phyloP scores from a whole-genome alignment of 2,888 invertebrate genomes.

The Ischnus inquisitorius region DNA sequence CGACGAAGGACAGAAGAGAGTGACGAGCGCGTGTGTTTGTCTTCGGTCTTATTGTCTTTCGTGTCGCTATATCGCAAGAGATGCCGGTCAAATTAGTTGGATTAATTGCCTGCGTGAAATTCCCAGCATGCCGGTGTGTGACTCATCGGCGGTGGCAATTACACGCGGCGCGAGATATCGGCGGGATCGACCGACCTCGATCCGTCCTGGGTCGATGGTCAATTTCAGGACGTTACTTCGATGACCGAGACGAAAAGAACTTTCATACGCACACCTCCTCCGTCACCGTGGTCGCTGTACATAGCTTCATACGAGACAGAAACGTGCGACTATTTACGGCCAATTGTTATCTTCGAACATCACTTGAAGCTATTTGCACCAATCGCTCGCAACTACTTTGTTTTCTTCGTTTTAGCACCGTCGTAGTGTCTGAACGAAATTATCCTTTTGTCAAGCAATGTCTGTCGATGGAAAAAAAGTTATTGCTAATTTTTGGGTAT shows the following conservation, averaged over 20 bases:
- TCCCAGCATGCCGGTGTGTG: slow-evolving; percentile 53
- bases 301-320: slow-evolving; percentile 22
- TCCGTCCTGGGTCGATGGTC: slow-evolving; percentile 17
- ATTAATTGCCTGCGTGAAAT: slow-evolving; percentile 66
- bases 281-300: neutral
- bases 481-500: too few relatives aligned
- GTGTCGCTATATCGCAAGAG: slow-evolving; percentile 14
- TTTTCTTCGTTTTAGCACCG: slow-evolving; percentile 33
- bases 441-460: too few relatives aligned
- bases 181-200: slow-evolving; percentile 40
- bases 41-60: neutral
- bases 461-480: too few relatives aligned
- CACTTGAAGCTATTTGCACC: slow-evolving; percentile 58
- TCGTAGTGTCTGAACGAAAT: slow-evolving; percentile 14
- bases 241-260: neutral
- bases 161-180: slow-evolving; percentile 43
- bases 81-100: slow-evolving; percentile 53
- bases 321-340: slow-evolving; percentile 42
- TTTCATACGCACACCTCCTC: neutral
- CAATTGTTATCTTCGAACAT: slow-evolving; percentile 58
- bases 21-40: neutral
- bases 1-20: slow-evolving; percentile 10
- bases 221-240: slow-evolving; percentile 27
- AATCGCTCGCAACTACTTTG: slow-evolving; percentile 38
- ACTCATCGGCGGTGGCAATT: slow-evolving; percentile 63